Evolutionary conservation across 2,888 invertebrate species (phyloP).

Genomic region (Notodonta ziczac): DNA sequence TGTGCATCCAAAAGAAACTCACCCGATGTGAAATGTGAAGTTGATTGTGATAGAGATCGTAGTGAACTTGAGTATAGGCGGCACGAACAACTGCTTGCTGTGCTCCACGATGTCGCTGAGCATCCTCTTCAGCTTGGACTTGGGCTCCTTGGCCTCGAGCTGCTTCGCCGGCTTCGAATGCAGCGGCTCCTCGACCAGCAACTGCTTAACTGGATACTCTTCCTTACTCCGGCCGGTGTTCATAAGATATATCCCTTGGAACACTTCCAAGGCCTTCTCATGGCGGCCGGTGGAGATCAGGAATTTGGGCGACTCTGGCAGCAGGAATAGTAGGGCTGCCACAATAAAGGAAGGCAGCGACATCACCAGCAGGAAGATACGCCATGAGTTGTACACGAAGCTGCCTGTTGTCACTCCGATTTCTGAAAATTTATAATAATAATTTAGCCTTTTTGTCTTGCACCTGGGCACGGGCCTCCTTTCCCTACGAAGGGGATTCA

Average conservation of each 20-base stretch:
- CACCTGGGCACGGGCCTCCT: too few species aligned
- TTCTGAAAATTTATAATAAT: conserved; percentile 58
- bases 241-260: conserved; percentile 91
- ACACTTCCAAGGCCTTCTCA: conserved; percentile 92
- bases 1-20: conserved; percentile 44
- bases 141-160: conserved; percentile 83
- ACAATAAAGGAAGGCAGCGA: conserved; percentile 95
- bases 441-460: too few species aligned
- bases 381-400: conserved; percentile 96
- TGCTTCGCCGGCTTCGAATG: conserved; percentile 83
- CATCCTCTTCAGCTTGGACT: conserved; percentile 90
- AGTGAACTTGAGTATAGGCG: conserved; percentile 93
- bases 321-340: conserved; percentile 90
- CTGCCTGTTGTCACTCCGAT: conserved; percentile 87
- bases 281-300: conserved; percentile 91
- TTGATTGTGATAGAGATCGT: conserved; percentile 94
- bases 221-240: conserved; percentile 91
- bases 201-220: conserved; percentile 90
- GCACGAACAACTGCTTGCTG: conserved; percentile 91
- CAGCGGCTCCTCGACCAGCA: conserved; percentile 85
- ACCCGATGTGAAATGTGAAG: conserved; percentile 97
- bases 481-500: too few species aligned
- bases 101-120: conserved; percentile 91
- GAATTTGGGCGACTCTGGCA: conserved; percentile 97
- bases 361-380: conserved; percentile 95